Evolutionary conservation across 2,797 vertebrate genomes (phyloP).

Genomic region (Pipistrellus kuhlii): DNA sequence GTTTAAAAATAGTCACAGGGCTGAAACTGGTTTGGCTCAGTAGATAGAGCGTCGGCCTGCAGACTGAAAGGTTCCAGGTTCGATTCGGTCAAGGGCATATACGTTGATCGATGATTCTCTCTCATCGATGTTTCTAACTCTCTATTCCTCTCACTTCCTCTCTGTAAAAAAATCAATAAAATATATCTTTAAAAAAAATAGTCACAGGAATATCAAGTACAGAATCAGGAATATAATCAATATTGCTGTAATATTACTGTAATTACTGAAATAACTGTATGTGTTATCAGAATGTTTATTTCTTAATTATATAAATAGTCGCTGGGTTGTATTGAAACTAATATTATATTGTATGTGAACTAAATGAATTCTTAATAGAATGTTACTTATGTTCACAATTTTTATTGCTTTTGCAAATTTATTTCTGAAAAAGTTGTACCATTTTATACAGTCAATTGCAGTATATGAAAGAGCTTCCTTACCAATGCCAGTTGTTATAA

Average conservation of each 20-base stretch:
- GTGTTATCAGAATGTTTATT: not conserved
- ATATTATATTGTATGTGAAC: not conserved
- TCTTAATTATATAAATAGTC: not conserved
- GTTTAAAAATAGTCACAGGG: not conserved
- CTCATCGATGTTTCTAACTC: no score
- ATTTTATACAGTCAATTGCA: not conserved
- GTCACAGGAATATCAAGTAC: no score
- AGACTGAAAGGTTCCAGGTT: no score
- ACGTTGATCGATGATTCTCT: no score
- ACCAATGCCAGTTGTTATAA: constrained; percentile 1
- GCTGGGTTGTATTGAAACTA: not conserved
- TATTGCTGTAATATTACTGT: not conserved
- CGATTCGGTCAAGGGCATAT: no score
- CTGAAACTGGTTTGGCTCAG: no score
- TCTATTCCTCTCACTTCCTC: no score
- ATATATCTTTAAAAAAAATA: no score
- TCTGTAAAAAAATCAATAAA: no score
- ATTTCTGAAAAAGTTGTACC: constrained; percentile 14
- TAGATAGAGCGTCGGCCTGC: no score
- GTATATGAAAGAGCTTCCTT: constrained; percentile 7
- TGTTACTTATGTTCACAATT: not conserved
- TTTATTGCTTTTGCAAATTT: constrained; percentile 55
- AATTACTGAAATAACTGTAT: not conserved
- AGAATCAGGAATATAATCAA: not conserved
- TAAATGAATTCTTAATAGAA: constrained; percentile 50